phyloP scores from a whole-genome alignment of 1,140 invertebrate species.

The Drosophila grimshawi region DNA sequence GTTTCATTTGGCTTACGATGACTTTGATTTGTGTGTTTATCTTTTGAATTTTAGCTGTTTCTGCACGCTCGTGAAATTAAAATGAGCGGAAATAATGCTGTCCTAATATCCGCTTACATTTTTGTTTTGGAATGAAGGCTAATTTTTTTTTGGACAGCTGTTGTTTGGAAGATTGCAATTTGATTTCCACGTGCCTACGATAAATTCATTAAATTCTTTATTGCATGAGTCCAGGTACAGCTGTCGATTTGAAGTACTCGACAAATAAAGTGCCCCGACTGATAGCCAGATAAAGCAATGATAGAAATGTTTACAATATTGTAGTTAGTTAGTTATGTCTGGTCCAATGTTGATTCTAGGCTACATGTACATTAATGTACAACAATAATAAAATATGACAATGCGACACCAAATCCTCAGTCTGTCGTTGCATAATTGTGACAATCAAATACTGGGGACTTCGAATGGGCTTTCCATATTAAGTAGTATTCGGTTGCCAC shows the following conservation, averaged over 20 bases:
- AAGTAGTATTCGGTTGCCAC: constrained; percentile 4
- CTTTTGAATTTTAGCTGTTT: constrained; percentile 70
- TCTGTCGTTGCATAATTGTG: neutral
- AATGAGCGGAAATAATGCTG: constrained; percentile 71
- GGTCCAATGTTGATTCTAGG: constrained; percentile 37
- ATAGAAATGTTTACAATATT: constrained; percentile 69
- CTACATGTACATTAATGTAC: constrained; percentile 28
- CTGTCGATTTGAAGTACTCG: constrained; percentile 74
- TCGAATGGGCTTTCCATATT: constrained; percentile 31
- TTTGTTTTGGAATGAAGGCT: neutral
- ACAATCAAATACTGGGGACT: constrained; percentile 56
- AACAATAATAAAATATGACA: neutral
- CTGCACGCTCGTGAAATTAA: constrained; percentile 44
- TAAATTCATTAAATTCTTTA: constrained; percentile 31
- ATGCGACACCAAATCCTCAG: neutral
- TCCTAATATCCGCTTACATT: constrained; percentile 63
- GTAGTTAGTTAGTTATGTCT: constrained; percentile 33
- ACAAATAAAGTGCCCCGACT: constrained; percentile 61
- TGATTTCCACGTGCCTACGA: constrained; percentile 36
- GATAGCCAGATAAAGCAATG: constrained; percentile 54
- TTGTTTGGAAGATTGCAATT: constrained; percentile 59
- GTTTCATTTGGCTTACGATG: constrained; percentile 61
- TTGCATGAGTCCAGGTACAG: constrained; percentile 47
- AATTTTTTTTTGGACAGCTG: constrained; percentile 41
- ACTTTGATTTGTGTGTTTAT: constrained; percentile 80